These are phyloP conservation scores for Myiagra hebetior DNA, from an alignment of 2,113 vertebrate species.

Conservation along the genomic window DNA sequence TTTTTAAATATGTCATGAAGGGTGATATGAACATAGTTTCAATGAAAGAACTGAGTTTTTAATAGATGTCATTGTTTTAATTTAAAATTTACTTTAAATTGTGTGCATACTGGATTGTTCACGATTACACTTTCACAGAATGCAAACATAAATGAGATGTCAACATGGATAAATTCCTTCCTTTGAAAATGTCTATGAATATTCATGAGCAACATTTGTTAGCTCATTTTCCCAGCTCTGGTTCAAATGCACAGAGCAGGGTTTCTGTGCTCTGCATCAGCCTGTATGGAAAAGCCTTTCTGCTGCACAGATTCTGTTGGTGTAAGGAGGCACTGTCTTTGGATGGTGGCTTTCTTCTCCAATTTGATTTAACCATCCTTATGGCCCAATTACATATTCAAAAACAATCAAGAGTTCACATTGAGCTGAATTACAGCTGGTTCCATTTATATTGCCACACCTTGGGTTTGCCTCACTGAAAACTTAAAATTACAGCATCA, in stretches of 20 bases:
- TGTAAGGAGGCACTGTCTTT: neutral
- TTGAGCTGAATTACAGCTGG: neutral
- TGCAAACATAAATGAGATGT: constrained; percentile 38
- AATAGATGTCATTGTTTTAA: neutral
- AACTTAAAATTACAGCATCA: neutral
- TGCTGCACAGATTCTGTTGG: neutral
- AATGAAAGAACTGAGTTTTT: neutral
- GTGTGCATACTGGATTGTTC: neutral
- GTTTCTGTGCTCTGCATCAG: neutral
- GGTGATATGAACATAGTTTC: neutral
- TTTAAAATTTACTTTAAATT: constrained; percentile 15
- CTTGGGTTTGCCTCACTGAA: neutral
- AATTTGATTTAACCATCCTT: neutral
- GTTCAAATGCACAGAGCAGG: neutral
- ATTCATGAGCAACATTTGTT: constrained; percentile 53
- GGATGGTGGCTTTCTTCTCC: neutral
- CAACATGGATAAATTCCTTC: constrained; percentile 27
- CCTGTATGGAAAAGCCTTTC: neutral
- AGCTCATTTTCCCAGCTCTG: constrained; percentile 31
- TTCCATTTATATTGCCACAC: neutral
- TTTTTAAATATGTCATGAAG: neutral
- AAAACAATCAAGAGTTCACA: neutral
- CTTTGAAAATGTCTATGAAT: constrained; percentile 48
- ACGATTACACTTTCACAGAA: neutral
- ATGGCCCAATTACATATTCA: neutral